phyloP scores from a whole-genome alignment of 2,888 invertebrate genomes.

The Pammene aurita region DNA sequence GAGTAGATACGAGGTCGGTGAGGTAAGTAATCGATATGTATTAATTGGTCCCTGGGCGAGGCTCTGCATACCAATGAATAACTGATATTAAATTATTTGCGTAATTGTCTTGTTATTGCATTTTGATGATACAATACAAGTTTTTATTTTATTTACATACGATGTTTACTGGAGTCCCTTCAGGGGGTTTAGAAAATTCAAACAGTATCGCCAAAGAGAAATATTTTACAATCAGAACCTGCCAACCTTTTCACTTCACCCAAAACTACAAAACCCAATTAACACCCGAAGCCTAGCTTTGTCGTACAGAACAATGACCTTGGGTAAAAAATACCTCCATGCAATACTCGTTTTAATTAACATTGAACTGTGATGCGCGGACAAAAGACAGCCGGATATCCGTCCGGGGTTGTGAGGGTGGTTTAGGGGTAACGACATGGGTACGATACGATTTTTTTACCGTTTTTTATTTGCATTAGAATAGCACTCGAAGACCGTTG shows the following conservation, averaged over 20 bases:
- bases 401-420: conserved; percentile 50
- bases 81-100: conserved; percentile 30
- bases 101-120: conserved; percentile 23
- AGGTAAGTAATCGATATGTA: conserved; percentile 12
- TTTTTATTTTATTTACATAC: no score
- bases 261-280: not conserved
- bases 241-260: not conserved
- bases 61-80: conserved; percentile 34
- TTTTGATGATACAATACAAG: not conserved
- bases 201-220: no score
- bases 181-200: no score
- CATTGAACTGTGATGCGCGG: conserved; percentile 62
- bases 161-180: no score
- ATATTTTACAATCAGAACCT: no score
- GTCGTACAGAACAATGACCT: conserved; percentile 24
- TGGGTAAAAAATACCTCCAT: conserved; percentile 42
- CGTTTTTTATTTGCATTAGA: no score
- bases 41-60: conserved; percentile 34
- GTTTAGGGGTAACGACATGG: conserved; percentile 51
- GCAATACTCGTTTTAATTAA: conserved; percentile 76
- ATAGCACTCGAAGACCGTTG: no score
- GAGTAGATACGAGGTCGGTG: conserved; percentile 1
- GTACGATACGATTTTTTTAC: conserved; percentile 42
- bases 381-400: conserved; percentile 72
- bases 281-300: conserved; percentile 11